These are phyloP conservation scores for Himantopus leucocephalus DNA, from an alignment of 2,113 vertebrate species.

Conservation along the genomic window DNA sequence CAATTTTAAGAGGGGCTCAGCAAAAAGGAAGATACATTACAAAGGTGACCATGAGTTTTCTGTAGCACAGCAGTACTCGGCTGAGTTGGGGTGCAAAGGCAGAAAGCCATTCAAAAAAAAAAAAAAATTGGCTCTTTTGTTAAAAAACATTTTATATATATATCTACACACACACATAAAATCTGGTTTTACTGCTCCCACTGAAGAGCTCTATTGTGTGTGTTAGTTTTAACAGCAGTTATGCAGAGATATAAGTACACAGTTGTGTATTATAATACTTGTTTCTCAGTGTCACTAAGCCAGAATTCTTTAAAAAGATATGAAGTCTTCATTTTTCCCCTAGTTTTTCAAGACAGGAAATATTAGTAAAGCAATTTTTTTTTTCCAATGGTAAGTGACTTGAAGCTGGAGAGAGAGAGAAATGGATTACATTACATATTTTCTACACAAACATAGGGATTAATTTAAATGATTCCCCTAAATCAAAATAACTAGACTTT, in stretches of 20 bases:
- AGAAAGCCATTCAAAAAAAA: neutral
- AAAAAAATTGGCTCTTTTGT: neutral
- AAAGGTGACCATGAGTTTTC: neutral
- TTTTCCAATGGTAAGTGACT: neutral
- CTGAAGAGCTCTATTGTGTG: neutral
- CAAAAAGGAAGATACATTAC: neutral
- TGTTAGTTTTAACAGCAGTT: neutral
- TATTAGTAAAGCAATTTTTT: neutral
- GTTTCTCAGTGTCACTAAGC: neutral
- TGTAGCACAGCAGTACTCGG: neutral
- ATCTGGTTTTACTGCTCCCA: neutral
- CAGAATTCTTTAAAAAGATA: neutral
- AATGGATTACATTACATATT: constrained; percentile 61
- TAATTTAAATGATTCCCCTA: constrained; percentile 63
- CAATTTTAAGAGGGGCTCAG: neutral
- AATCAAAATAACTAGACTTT: constrained; percentile 62
- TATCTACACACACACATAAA: neutral
- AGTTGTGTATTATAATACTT: constrained; percentile 6
- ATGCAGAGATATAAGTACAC: neutral
- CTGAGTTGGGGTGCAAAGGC: neutral
- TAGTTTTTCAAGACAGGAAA: constrained; percentile 5
- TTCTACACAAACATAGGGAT: constrained; percentile 36
- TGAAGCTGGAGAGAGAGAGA: constrained; percentile 42
- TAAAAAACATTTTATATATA: neutral
- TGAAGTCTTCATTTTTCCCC: neutral